Percentiles rank a stretch among this genome's conserved stretches.
These are phyloP conservation scores for Cordilura impudica DNA, from an alignment of 2,888 invertebrate genomes.

Conservation along the genomic window DNA sequence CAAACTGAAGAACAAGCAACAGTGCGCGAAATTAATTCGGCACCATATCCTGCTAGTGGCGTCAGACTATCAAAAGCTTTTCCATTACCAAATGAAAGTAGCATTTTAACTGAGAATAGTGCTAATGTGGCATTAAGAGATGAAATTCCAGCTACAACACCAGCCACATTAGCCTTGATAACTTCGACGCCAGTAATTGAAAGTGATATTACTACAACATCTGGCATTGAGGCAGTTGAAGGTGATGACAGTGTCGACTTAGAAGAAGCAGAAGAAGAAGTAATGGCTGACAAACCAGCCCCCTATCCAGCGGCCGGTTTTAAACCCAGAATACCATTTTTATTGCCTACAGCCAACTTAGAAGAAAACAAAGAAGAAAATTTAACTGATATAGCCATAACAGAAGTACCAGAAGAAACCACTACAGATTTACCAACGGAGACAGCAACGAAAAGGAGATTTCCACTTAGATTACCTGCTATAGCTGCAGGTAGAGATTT, in stretches of 20 bases:
- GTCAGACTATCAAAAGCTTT: constrained; percentile 70
- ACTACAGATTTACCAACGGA: not conserved
- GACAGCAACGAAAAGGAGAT: too few species aligned
- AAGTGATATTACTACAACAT: constrained; percentile 51
- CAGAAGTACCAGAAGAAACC: not conserved
- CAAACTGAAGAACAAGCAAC: constrained; percentile 51
- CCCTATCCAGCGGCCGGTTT: constrained; percentile 72
- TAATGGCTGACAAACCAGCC: constrained; percentile 59
- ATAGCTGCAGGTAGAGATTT: not conserved
- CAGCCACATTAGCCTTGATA: constrained; percentile 63
- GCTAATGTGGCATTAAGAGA: constrained; percentile 43
- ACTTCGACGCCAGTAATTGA: constrained; percentile 56
- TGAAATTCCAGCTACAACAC: constrained; percentile 45
- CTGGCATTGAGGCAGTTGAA: not conserved
- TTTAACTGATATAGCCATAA: constrained; percentile 46
- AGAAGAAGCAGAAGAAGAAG: not conserved
- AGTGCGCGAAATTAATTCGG: constrained; percentile 64
- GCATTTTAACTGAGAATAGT: not conserved
- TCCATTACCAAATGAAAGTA: constrained; percentile 67
- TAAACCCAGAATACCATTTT: constrained; percentile 70
- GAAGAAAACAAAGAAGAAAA: too few species aligned
- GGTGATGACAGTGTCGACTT: constrained; percentile 6
- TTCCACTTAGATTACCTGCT: too few species aligned
- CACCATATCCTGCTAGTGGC: constrained; percentile 70
- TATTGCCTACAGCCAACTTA: constrained; percentile 69